Percentiles rank a stretch among this genome's conserved stretches.
Conservation (phyloP, 2,888 invertebrate species). For the Leptopterna dolabrata region DNA sequence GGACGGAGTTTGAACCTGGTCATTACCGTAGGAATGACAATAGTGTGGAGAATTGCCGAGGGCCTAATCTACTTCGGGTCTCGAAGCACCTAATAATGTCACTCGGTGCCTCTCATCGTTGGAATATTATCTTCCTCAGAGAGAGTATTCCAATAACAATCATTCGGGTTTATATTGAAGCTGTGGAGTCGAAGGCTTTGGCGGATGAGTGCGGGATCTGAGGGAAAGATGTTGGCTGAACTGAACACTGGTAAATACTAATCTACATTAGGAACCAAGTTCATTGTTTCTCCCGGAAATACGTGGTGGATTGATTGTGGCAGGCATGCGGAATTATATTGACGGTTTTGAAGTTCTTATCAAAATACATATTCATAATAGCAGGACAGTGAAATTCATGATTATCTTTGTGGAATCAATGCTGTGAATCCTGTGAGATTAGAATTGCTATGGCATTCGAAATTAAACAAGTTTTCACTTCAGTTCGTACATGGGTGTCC, state of each 20-base stretch:
- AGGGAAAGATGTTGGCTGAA: not conserved
- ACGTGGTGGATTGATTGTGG: no score
- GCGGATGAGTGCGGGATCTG: not conserved
- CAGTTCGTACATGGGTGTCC: no score
- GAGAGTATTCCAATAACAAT: slow-evolving; percentile 16
- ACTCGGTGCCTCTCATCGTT: not conserved
- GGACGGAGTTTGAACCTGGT: slow-evolving; percentile 35
- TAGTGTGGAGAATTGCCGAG: slow-evolving; percentile 46
- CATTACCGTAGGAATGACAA: slow-evolving; percentile 51
- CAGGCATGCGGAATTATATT: no score
- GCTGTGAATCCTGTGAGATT: no score
- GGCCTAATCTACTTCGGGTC: slow-evolving; percentile 33
- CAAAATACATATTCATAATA: no score
- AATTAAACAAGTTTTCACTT: no score
- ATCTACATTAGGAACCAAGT: not conserved
- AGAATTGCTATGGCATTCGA: no score
- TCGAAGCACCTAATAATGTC: slow-evolving; percentile 31
- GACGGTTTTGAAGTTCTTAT: no score
- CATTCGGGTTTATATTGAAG: not conserved
- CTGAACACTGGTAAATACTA: not conserved
- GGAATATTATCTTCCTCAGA: not conserved
- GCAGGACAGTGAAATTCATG: no score
- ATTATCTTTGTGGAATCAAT: no score
- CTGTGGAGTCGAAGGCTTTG: not conserved
- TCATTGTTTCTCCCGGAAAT: not conserved